phyloP scores from a whole-genome alignment of 2,888 invertebrate species.

The Drosophila putrida region DNA sequence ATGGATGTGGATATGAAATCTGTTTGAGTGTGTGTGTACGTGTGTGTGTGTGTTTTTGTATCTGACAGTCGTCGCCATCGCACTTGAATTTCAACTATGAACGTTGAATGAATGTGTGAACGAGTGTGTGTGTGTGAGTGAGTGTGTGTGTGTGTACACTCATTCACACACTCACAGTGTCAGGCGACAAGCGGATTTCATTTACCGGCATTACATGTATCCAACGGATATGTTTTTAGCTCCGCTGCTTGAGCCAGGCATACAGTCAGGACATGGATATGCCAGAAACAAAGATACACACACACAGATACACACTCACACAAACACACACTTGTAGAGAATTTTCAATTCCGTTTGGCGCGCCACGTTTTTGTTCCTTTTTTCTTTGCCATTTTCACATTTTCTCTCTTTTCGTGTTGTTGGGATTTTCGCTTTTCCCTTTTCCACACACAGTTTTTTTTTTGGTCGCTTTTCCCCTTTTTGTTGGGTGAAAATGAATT shows the following conservation, averaged over 20 bases:
- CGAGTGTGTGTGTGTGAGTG: constrained; percentile 27
- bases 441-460: constrained; percentile 12
- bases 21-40: constrained; percentile 21
- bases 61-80: constrained; percentile 71
- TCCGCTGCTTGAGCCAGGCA: constrained; percentile 59
- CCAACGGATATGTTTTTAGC: constrained; percentile 80
- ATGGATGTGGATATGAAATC: constrained; percentile 33
- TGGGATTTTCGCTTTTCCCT: constrained; percentile 25
- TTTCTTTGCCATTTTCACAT: constrained; percentile 33
- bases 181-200: constrained; percentile 80
- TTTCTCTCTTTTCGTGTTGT: constrained; percentile 33
- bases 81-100: constrained; percentile 76
- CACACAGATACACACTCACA: constrained; percentile 36
- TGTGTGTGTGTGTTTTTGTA: constrained; percentile 32
- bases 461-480: constrained; percentile 16
- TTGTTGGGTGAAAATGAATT: constrained; percentile 66
- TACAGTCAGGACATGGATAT: constrained; percentile 72
- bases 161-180: constrained; percentile 27
- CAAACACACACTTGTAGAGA: constrained; percentile 42
- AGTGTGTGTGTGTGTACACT: constrained; percentile 6
- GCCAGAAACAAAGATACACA: constrained; percentile 48
- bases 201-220: constrained; percentile 82
- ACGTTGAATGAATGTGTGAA: constrained; percentile 68
- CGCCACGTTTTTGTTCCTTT: constrained; percentile 62
- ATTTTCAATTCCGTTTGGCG: constrained; percentile 82